Conservation (phyloP, 1,140 invertebrate species). For the Lepidurus apus region DNA sequence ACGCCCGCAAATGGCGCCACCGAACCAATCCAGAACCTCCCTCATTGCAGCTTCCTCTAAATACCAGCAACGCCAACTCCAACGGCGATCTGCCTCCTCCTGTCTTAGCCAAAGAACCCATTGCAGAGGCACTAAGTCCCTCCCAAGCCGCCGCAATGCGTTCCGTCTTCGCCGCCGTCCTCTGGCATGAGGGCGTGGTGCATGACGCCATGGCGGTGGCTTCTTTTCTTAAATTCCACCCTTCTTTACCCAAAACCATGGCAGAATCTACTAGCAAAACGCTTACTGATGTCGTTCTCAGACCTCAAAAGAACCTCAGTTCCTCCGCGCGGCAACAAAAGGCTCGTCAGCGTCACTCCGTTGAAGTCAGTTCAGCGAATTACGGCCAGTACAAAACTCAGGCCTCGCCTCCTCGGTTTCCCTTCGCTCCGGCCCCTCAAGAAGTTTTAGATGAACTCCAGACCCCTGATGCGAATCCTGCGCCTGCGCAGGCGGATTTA, state of each 20-base stretch:
- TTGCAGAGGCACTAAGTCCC: conserved; percentile 81
- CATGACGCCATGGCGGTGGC: conserved; percentile 97
- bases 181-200: conserved; percentile 96
- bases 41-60: background rate
- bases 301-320: conserved; percentile 41
- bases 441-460: conserved; percentile 30
- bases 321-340: conserved; percentile 39
- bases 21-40: background rate
- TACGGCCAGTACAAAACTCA: conserved; percentile 43
- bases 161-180: conserved; percentile 88
- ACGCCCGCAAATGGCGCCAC: conserved; percentile 54
- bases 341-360: conserved; percentile 70
- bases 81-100: conserved; percentile 35
- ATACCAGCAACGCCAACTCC: background rate
- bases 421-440: conserved; percentile 23
- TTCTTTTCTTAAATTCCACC: conserved; percentile 92
- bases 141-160: conserved; percentile 86
- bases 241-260: conserved; percentile 72
- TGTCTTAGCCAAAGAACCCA: conserved; percentile 43
- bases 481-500: background rate
- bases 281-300: conserved; percentile 58
- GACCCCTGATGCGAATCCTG: conserved; percentile 27
- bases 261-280: conserved; percentile 42
- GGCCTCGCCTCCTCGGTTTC: conserved; percentile 63
- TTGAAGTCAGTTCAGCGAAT: conserved; percentile 76